phyloP scores from a whole-genome alignment of 1,140 invertebrate genomes.

The Drosophila pruinosa region DNA sequence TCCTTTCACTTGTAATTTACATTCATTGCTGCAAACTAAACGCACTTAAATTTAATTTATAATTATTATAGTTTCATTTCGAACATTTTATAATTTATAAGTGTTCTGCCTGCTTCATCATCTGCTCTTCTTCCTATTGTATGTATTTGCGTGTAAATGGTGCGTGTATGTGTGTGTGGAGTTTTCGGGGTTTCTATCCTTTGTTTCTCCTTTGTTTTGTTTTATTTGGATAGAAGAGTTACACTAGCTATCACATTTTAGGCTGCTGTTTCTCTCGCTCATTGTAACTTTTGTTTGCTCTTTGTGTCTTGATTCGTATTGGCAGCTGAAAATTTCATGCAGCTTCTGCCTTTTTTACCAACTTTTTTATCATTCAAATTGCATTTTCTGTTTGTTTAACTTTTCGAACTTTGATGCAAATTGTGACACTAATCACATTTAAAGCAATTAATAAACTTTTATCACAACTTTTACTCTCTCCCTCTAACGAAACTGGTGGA shows the following conservation, averaged over 20 bases:
- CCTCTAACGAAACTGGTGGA: slow-evolving; percentile 9
- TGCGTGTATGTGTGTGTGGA: slow-evolving; percentile 51
- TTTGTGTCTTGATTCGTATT: slow-evolving; percentile 57
- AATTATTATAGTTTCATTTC: neutral
- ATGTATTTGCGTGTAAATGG: slow-evolving; percentile 43
- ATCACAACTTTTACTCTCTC: neutral
- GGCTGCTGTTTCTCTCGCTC: slow-evolving; percentile 49
- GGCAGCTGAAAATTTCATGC: slow-evolving; percentile 50
- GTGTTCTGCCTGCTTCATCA: slow-evolving; percentile 54
- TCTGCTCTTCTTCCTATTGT: slow-evolving; percentile 69
- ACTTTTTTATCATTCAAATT: slow-evolving; percentile 10
- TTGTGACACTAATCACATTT: neutral
- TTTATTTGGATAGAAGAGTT: slow-evolving; percentile 74
- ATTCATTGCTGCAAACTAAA: slow-evolving; percentile 19
- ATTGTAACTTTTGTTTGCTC: slow-evolving; percentile 66
- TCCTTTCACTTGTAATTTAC: slow-evolving; percentile 52
- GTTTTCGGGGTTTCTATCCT: slow-evolving; percentile 79
- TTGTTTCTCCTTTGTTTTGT: slow-evolving; percentile 79
- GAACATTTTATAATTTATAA: slow-evolving; percentile 32
- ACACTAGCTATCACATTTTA: slow-evolving; percentile 40
- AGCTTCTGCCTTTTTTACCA: slow-evolving; percentile 34
- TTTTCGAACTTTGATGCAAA: neutral
- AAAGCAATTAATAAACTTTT: neutral
- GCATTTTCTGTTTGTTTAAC: neutral
- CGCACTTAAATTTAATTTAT: slow-evolving; percentile 28